Evolutionary conservation across 2,797 vertebrate species (phyloP), one percentile per base, ranked within the genome.

Genomic region (Poecilia picta): DNA sequence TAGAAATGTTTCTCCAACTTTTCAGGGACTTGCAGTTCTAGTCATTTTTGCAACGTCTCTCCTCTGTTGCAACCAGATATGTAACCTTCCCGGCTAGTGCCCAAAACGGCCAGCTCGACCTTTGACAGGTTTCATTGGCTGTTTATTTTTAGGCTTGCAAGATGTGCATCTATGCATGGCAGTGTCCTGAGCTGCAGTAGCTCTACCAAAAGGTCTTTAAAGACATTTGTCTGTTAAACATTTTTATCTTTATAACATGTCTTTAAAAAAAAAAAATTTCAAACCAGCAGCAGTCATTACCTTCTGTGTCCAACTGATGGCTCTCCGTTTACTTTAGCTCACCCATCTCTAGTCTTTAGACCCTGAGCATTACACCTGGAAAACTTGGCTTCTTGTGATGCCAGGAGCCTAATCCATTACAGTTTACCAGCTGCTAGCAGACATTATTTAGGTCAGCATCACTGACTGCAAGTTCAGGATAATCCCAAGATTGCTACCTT

Each of bases 401-500:
- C 82, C 79, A 74, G 80, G 81, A 88, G 41, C 76, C 73, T 76
- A 83, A 91, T 90, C 81, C 82, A 80, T 87, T 85, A 85, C 66
- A 75, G 84, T 88, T 78, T 80, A 71, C 83, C 1, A 77, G 83
- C 88, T 90, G 91, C 84, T 86, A 85, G 79, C 79, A 20, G 82
- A 77, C 87, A 92, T 91, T 90, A 95, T 94, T 88, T 95, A 95
- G 94, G 95, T 94, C 94, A 93, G 78, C 86, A 70, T 89, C 92
- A 78, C 93, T 87, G 84, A 77, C 91, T 91, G 85, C 90, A 92
- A 91, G 89, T 94, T 93, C 89, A 90, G 89, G 85, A 91, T 95
- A 95, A 95, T 96, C 94, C 94, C 92, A 93, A 94, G 93, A 95
- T 95, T 95, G 94, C 88, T 91, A 92, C 91, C 81, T 95, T 95